Evolutionary conservation across 2,888 invertebrate genomes (phyloP).

Genomic region (Cactoblastis cactorum): DNA sequence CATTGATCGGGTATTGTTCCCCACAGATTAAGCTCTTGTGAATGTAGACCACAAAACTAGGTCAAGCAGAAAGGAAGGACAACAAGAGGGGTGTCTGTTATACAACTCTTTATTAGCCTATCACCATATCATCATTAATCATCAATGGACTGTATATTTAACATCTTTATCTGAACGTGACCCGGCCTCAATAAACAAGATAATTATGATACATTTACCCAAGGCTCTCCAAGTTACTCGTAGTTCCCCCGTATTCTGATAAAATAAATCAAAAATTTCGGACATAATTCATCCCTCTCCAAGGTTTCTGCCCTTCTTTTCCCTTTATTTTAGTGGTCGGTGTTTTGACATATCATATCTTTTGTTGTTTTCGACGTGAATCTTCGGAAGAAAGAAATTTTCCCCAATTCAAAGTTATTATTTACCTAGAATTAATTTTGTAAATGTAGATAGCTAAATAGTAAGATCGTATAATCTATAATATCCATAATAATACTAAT

Average conservation of each 20-base stretch:
- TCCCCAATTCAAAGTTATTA: too few species aligned
- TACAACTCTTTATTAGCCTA: conserved; percentile 55
- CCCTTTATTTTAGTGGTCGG: not conserved
- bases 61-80: conserved; percentile 65
- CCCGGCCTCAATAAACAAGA: conserved; percentile 13
- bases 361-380: not conserved
- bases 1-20: conserved; percentile 43
- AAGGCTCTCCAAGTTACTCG: not conserved
- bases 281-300: not conserved
- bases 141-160: conserved; percentile 1
- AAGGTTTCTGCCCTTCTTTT: conserved; percentile 5
- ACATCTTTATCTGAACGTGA: conserved; percentile 8
- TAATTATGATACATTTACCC: conserved; percentile 11
- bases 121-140: conserved; percentile 20
- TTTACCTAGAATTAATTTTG: too few species aligned
- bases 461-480: too few species aligned
- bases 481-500: too few species aligned
- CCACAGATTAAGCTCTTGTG: conserved; percentile 41
- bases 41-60: conserved; percentile 55
- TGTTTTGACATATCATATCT: not conserved
- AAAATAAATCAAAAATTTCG: conserved; percentile 6
- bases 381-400: too few species aligned
- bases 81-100: conserved; percentile 40
- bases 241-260: not conserved
- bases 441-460: too few species aligned